phyloP scores from a whole-genome alignment of 2,888 invertebrate genomes.

The Andrena dorsata region DNA sequence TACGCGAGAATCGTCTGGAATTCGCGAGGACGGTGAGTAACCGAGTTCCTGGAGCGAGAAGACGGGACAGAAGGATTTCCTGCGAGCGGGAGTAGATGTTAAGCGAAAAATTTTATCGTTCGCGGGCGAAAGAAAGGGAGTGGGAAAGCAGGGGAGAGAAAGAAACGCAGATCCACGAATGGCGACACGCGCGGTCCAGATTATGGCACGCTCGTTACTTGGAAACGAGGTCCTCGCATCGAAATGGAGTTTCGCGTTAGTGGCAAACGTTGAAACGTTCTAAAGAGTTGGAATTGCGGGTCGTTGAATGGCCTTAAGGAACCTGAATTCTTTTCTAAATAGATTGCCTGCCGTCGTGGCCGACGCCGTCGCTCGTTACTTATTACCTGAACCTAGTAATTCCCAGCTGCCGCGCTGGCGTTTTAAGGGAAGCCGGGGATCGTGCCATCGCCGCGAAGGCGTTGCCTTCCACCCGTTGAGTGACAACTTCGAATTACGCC shows the following conservation, averaged over 20 bases:
- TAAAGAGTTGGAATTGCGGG: slow-evolving; percentile 73
- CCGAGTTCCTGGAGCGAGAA: not conserved
- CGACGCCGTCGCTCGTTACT: slow-evolving; percentile 73
- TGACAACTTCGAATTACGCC: slow-evolving; percentile 71
- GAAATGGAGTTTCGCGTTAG: slow-evolving; percentile 69
- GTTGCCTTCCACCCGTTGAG: slow-evolving; percentile 69
- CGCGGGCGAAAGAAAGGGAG: not conserved
- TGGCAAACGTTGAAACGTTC: slow-evolving; percentile 64
- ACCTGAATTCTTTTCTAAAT: slow-evolving; percentile 80
- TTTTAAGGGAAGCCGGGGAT: slow-evolving; percentile 51
- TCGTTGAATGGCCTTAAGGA: slow-evolving; percentile 78
- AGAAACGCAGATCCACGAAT: slow-evolving; percentile 52
- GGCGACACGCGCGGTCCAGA: slow-evolving; percentile 61
- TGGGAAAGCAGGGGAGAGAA: not conserved
- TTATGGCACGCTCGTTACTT: slow-evolving; percentile 68
- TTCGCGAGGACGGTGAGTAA: not conserved
- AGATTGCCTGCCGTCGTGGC: slow-evolving; percentile 74
- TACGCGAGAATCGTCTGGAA: not conserved
- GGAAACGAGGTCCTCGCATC: slow-evolving; percentile 66
- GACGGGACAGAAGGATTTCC: not conserved
- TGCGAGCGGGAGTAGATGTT: slow-evolving; percentile 11
- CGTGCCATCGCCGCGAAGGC: slow-evolving; percentile 64
- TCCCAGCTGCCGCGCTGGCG: slow-evolving; percentile 63
- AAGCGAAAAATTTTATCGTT: slow-evolving; percentile 5
- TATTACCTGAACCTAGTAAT: slow-evolving; percentile 81